Conservation (phyloP, 2,113 vertebrate species). For the Nesogale talazaci region DNA sequence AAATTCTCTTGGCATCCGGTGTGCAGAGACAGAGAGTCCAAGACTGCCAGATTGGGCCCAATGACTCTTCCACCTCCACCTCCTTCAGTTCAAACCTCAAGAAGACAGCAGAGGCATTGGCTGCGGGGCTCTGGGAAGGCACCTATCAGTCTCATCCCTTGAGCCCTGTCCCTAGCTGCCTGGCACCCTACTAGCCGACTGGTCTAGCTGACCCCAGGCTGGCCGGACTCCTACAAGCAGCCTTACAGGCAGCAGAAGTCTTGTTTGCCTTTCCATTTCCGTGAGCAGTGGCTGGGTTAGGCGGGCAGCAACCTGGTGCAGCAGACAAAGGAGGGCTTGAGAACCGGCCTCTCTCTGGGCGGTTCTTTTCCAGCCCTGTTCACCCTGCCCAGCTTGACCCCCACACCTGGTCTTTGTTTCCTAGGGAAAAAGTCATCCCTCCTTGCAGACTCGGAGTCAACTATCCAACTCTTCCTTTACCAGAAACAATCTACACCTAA, state of each 20-base stretch:
- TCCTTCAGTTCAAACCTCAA: not conserved
- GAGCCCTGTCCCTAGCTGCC: not conserved
- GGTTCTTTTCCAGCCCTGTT: not conserved
- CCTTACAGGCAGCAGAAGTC: not conserved
- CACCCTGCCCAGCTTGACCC: not conserved
- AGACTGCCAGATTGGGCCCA: too few relatives aligned
- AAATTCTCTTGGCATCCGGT: not conserved
- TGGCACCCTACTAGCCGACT: not conserved
- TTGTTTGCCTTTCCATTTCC: not conserved
- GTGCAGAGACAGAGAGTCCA: not conserved
- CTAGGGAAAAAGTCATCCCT: not conserved
- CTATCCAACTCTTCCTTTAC: slow-evolving; percentile 5
- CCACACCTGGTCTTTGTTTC: not conserved
- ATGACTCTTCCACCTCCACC: not conserved
- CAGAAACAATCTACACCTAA: not conserved
- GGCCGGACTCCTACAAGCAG: not conserved
- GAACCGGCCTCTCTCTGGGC: not conserved
- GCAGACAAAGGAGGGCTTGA: slow-evolving; percentile 14
- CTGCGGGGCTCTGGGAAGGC: not conserved
- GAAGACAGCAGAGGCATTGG: not conserved
- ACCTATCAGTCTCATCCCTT: not conserved
- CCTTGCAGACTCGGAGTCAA: not conserved
- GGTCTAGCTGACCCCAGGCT: not conserved
- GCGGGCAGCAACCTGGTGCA: not conserved
- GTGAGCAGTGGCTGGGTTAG: not conserved